These are phyloP conservation scores for Euschistus heros DNA, from an alignment of 1,140 invertebrate genomes.

Conservation along the genomic window DNA sequence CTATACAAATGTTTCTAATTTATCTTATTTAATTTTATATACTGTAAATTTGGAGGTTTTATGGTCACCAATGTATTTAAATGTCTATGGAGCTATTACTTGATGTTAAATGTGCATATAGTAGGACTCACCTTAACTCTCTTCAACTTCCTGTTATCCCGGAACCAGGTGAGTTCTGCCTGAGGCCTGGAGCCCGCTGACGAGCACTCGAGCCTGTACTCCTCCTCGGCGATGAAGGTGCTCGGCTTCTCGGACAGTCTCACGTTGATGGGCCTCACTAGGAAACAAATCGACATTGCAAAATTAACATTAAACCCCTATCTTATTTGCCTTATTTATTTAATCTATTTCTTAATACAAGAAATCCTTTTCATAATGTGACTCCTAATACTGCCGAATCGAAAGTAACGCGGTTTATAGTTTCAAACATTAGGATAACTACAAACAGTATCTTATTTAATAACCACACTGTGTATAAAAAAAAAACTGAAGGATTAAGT, in stretches of 20 bases:
- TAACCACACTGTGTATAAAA: too few relatives aligned
- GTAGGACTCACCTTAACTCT: slow-evolving; percentile 57
- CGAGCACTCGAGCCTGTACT: slow-evolving; percentile 64
- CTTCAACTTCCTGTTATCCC: slow-evolving; percentile 58
- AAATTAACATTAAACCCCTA: neutral
- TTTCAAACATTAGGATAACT: too few relatives aligned
- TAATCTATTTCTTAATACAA: neutral
- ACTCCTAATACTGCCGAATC: too few relatives aligned
- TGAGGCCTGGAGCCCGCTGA: slow-evolving; percentile 71
- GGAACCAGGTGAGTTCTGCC: slow-evolving; percentile 69
- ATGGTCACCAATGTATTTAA: too few relatives aligned
- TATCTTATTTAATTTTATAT: too few relatives aligned
- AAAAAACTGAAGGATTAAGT: too few relatives aligned
- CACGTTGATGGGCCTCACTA: slow-evolving; percentile 65
- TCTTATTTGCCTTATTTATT: neutral
- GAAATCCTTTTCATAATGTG: too few relatives aligned
- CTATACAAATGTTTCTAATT: too few relatives aligned
- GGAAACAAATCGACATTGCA: too few relatives aligned
- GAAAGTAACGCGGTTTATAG: neutral
- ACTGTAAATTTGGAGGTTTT: too few relatives aligned
- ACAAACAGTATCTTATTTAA: too few relatives aligned
- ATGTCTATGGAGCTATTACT: too few relatives aligned
- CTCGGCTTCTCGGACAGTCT: slow-evolving; percentile 59
- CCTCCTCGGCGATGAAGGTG: slow-evolving; percentile 63
- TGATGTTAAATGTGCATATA: slow-evolving; percentile 21